Evolutionary conservation across 2,888 invertebrate species (phyloP), one percentile per base, ranked within the genome.

Genomic region (Rhingia rostrata): DNA sequence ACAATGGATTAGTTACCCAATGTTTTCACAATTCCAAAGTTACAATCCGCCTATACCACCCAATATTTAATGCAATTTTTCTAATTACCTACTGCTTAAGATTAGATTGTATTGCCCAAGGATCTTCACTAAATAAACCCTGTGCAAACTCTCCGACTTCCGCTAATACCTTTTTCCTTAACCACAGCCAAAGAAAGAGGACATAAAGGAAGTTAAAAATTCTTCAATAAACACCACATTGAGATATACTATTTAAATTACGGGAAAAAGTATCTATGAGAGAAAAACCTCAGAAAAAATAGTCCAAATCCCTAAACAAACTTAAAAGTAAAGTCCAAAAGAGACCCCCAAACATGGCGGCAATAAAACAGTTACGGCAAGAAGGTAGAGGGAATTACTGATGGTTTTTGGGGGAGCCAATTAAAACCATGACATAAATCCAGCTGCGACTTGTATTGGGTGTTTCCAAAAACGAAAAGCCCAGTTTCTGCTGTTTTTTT

Each of bases 381-480:
- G 6, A 14, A 39, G 35, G 4, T 43, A 14, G 10, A 53, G 54
- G 54, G 47, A 70, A 64, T 39, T 53, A 45, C 79, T 75, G 77
- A 83, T 80, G 77, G 86, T 81, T 86, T 86, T 82, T 77, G 30
- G 88, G 88, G 89, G 89, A 90, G 90, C 91, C 91, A 91, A 91
- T 91, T 91, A 91, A 91, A 91, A 89, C 88, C 89, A 89, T 89
- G 90, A 89, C 90, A 91, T 91, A 91, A 91, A 91, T 91, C 90
- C 90, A 90, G 89, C 90, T 90, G 90, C 88, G 90, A 90, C 90
- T 90, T 89, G 90, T 90, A 90, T 90, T 90, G 91, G 91, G 91
- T 90, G 90, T 91, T 90, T 90, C 90, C 89, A 87, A 77, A 22
- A 70, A 72, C 56, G 88, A 87, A 88, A 88, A 88, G 87, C 87